These are phyloP conservation scores for Leptatherina wallacei DNA, from an alignment of 2,797 vertebrate species.

Conservation along the genomic window DNA sequence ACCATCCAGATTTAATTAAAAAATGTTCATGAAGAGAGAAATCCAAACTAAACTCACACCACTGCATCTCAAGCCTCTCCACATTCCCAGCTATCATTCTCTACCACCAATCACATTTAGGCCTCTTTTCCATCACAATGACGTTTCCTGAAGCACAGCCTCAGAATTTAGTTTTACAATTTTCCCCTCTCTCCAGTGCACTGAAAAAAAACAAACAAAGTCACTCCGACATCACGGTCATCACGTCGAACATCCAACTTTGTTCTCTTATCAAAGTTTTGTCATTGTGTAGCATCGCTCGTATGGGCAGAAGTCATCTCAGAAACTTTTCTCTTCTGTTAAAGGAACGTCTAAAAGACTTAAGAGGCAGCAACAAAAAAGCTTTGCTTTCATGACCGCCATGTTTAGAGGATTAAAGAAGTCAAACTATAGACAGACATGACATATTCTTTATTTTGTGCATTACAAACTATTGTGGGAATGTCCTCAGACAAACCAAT, in stretches of 20 bases:
- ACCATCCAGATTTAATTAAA: not conserved
- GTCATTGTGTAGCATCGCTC: slow-evolving; percentile 3
- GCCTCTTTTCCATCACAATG: not conserved
- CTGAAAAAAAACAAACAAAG: not conserved
- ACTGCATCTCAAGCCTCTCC: no score
- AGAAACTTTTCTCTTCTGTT: slow-evolving; percentile 16
- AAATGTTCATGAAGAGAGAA: no score
- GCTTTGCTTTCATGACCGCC: not conserved
- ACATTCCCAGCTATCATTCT: not conserved
- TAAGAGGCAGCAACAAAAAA: not conserved
- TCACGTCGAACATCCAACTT: not conserved
- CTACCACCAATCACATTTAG: not conserved
- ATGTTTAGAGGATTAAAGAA: not conserved
- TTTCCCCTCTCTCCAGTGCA: not conserved
- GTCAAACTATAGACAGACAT: not conserved
- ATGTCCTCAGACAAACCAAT: not conserved
- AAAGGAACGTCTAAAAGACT: slow-evolving; percentile 20
- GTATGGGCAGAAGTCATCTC: not conserved
- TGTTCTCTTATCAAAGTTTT: not conserved
- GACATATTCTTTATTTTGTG: not conserved
- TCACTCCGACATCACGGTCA: not conserved
- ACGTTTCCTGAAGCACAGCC: not conserved
- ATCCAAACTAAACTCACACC: not conserved
- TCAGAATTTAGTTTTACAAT: not conserved
- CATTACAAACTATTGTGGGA: not conserved